phyloP scores from a whole-genome alignment of 2,888 invertebrate species.

The Watsonalla binaria region DNA sequence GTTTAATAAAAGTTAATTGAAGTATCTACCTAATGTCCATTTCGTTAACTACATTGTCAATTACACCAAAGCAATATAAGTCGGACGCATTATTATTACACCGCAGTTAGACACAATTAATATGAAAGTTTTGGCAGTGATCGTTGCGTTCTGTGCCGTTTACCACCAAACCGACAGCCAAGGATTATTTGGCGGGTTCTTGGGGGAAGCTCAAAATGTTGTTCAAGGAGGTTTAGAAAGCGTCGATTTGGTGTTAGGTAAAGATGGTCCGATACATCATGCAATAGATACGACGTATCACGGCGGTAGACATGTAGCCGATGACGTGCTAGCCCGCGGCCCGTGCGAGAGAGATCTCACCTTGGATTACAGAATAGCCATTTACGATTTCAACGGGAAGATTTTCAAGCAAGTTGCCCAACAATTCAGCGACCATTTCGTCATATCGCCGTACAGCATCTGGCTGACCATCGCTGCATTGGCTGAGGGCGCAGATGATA shows the following conservation, averaged over 20 bases:
- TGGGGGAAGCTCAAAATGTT: not conserved
- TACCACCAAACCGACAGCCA: not conserved
- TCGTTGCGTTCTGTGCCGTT: not conserved
- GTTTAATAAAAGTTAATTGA: too few relatives aligned
- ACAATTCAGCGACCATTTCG: constrained; percentile 18
- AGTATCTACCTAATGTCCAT: too few relatives aligned
- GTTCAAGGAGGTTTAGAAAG: not conserved
- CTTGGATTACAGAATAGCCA: not conserved
- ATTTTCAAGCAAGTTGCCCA: constrained; percentile 11
- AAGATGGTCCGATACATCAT: not conserved
- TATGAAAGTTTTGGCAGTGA: not conserved
- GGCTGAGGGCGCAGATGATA: constrained; percentile 26
- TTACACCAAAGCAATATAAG: not conserved
- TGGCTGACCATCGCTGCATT: constrained; percentile 32
- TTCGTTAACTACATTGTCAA: not conserved
- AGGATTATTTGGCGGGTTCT: not conserved
- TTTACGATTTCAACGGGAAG: not conserved
- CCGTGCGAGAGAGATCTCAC: not conserved
- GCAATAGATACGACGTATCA: not conserved
- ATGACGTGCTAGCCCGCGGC: not conserved
- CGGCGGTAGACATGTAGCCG: not conserved
- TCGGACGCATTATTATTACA: not conserved
- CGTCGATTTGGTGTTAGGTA: not conserved
- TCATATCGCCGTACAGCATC: constrained; percentile 25
- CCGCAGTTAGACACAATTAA: not conserved